phyloP scores from a whole-genome alignment of 2,888 invertebrate species.

The Cantharis flavilabris region DNA sequence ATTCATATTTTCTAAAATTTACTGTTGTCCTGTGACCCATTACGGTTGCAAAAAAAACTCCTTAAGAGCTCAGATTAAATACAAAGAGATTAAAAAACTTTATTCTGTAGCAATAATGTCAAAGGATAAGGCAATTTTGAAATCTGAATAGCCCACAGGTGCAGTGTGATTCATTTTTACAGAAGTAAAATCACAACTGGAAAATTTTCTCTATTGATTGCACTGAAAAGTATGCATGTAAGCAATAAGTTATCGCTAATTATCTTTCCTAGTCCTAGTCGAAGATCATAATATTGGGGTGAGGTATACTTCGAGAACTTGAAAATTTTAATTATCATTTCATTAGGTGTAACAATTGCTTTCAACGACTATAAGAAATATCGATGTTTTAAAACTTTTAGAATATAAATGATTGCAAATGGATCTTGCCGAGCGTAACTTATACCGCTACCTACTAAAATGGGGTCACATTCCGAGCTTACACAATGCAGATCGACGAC shows the following conservation, averaged over 20 bases:
- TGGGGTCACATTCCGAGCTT: slow-evolving; percentile 43
- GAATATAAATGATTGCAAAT: slow-evolving; percentile 51
- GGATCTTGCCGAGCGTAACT: slow-evolving; percentile 41
- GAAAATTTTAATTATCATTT: not conserved
- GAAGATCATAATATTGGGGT: not conserved
- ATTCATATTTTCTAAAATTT: too few species aligned
- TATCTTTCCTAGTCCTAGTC: not conserved
- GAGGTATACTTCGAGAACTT: not conserved
- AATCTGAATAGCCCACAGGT: not conserved
- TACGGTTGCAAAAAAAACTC: not conserved
- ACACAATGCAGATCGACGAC: slow-evolving; percentile 42
- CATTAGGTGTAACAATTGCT: slow-evolving; percentile 21
- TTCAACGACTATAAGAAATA: slow-evolving; percentile 34
- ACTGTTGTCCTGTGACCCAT: not conserved
- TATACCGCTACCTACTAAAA: slow-evolving; percentile 34
- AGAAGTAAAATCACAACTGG: not conserved
- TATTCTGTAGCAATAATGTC: not conserved
- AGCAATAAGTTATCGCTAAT: not conserved
- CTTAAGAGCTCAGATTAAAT: not conserved
- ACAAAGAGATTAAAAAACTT: not conserved
- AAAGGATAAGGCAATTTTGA: not conserved
- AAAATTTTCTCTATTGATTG: not conserved
- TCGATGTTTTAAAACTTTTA: slow-evolving; percentile 42
- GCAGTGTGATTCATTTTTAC: not conserved
- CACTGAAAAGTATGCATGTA: not conserved